Evolutionary conservation across 2,113 vertebrate species (phyloP).

Genomic region (Capreolus pygargus): DNA sequence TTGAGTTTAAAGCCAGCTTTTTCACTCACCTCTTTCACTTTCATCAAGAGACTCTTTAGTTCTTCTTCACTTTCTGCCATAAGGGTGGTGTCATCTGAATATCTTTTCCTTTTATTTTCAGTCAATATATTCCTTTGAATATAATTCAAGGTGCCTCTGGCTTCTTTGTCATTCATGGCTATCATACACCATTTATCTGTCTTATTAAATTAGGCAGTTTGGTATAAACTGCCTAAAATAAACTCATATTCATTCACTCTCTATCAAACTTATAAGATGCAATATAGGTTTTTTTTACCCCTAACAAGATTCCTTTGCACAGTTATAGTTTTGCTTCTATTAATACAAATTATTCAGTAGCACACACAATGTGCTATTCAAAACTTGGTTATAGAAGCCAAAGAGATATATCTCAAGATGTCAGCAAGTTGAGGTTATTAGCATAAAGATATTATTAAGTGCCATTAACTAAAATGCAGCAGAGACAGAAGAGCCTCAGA

Average conservation of each 20-base stretch:
- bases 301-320: neutral
- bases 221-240: neutral
- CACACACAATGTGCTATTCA: neutral
- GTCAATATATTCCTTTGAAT: neutral
- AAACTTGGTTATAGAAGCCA: neutral
- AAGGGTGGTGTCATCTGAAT: neutral
- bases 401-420: constrained; percentile 2
- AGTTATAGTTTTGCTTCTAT: neutral
- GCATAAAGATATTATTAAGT: constrained; percentile 62
- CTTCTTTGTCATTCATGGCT: neutral
- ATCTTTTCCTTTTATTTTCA: neutral
- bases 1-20: neutral
- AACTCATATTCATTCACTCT: neutral
- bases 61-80: neutral
- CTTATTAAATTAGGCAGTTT: neutral
- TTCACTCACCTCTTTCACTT: neutral
- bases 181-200: neutral
- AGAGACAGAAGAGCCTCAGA: constrained; percentile 5
- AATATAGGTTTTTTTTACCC: neutral
- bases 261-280: neutral
- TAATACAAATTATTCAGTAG: neutral
- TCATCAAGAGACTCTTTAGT: neutral
- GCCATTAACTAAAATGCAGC: constrained; percentile 47
- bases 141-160: neutral
- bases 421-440: constrained; percentile 40